Percentiles rank a stretch among this genome's conserved stretches.
These are phyloP conservation scores for Acanthurus leucopareius DNA, from an alignment of 2,797 vertebrate species.

Conservation along the genomic window DNA sequence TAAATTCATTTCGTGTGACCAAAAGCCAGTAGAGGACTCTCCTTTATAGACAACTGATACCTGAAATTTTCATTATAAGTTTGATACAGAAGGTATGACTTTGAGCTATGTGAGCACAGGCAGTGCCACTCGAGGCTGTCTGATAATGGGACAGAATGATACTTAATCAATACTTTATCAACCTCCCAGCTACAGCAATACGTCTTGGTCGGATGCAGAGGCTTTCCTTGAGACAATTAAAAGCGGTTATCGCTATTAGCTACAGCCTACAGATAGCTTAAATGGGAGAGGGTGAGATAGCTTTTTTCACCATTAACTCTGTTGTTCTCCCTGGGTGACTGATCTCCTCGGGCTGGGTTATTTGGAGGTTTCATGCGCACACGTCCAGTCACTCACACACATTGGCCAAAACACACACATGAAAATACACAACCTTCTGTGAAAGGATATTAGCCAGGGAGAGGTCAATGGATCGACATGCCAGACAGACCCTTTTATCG, in stretches of 20 bases:
- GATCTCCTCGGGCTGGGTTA: slow-evolving; percentile 49
- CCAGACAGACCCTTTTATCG: slow-evolving; percentile 71
- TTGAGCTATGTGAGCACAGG: slow-evolving; percentile 20
- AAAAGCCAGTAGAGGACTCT: background rate
- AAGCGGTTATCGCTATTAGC: slow-evolving; percentile 48
- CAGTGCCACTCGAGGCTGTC: slow-evolving; percentile 26
- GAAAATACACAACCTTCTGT: slow-evolving; percentile 38
- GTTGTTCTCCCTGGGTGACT: slow-evolving; percentile 41
- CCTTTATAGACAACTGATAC: background rate
- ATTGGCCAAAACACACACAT: slow-evolving; percentile 1
- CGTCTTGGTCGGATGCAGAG: slow-evolving; percentile 15
- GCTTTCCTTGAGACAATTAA: slow-evolving; percentile 61
- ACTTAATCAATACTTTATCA: slow-evolving; percentile 76
- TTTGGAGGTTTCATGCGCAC: slow-evolving; percentile 43
- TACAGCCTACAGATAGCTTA: slow-evolving; percentile 46
- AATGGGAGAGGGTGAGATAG: slow-evolving; percentile 53
- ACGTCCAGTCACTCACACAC: slow-evolving; percentile 1
- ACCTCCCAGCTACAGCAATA: slow-evolving; percentile 30
- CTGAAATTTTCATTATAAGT: slow-evolving; percentile 44
- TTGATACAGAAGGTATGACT: slow-evolving; percentile 27
- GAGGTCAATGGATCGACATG: slow-evolving; percentile 66
- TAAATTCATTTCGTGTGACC: background rate
- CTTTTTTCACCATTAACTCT: slow-evolving; percentile 60
- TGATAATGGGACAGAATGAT: slow-evolving; percentile 41
- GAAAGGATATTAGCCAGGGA: slow-evolving; percentile 61